A percentile compares a stretch with the other conserved stretches of the same genome.
Conservation (phyloP, 35 echinoderm and acorn worm genomes). For the Chiridota heheva region DNA sequence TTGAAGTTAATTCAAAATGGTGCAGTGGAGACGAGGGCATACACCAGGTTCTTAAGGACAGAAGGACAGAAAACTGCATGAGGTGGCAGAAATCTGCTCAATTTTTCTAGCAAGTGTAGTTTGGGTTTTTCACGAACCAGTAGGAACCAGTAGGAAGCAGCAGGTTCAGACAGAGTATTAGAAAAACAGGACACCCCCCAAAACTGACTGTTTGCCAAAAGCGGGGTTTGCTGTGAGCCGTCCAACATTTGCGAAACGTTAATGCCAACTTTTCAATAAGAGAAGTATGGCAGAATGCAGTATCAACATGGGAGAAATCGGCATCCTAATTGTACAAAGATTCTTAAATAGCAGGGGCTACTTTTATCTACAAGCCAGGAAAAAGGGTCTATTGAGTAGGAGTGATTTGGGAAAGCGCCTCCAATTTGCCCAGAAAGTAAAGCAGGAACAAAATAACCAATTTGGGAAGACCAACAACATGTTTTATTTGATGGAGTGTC, state of each 20-base stretch:
- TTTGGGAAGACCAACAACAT: background rate
- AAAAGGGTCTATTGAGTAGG: background rate
- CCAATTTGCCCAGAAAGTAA: background rate
- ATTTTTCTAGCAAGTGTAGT: conserved; percentile 3
- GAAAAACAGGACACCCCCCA: background rate
- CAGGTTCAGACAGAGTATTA: background rate
- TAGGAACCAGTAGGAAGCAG: background rate
- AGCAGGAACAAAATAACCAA: background rate
- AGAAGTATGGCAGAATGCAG: conserved; percentile 2
- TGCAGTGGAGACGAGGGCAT: background rate
- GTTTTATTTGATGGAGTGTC: conserved; percentile 14
- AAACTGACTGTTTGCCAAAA: conserved; percentile 14
- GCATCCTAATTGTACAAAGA: background rate
- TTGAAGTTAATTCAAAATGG: too few relatives aligned
- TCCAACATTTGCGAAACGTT: background rate
- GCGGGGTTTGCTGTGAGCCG: background rate
- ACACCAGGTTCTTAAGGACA: background rate
- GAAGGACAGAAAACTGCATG: background rate
- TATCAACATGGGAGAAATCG: background rate
- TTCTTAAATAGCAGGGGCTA: background rate
- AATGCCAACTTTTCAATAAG: background rate
- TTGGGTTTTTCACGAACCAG: background rate
- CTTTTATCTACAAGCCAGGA: conserved; percentile 7
- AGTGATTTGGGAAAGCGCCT: background rate
- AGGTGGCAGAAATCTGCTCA: background rate